A percentile compares a stretch with the other conserved stretches of the same genome.
These are phyloP conservation scores for Xylophagus ater DNA, from an alignment of 2,888 invertebrate genomes.

Conservation along the genomic window DNA sequence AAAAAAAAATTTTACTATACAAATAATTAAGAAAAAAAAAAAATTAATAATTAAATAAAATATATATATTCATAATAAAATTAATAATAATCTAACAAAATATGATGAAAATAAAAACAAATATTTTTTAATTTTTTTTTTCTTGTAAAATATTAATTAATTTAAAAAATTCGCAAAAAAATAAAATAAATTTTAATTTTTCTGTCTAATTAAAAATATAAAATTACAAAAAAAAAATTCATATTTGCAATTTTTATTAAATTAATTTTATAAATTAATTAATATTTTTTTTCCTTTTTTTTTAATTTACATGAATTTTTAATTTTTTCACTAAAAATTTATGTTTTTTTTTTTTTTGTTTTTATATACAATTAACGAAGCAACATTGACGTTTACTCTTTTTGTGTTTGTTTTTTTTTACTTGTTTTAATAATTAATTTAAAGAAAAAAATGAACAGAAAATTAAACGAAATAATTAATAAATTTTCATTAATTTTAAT, in stretches of 20 bases:
- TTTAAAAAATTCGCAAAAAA: too few species aligned
- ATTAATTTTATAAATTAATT: conserved; percentile 34
- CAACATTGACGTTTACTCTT: too few species aligned
- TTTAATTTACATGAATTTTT: conserved; percentile 18
- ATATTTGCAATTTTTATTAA: conserved; percentile 10
- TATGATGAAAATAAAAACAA: too few species aligned
- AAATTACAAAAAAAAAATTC: conserved; percentile 25
- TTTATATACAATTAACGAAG: conserved; percentile 18
- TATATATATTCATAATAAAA: too few species aligned
- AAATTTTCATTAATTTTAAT: conserved; percentile 18
- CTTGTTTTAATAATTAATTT: conserved; percentile 19
- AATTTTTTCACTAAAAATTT: too few species aligned
- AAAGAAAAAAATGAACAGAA: conserved; percentile 19
- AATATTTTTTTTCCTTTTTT: conserved; percentile 36
- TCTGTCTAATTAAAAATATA: too few species aligned
- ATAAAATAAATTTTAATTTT: too few species aligned
- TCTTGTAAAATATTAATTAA: too few species aligned
- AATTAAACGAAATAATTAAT: conserved; percentile 19
- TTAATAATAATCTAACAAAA: too few species aligned
- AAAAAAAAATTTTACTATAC: not conserved
- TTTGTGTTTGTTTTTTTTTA: conserved; percentile 19
- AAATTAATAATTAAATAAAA: conserved; percentile 17
- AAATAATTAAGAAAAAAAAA: conserved; percentile 2
- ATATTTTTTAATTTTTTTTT: too few species aligned
- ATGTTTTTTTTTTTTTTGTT: conserved; percentile 21